phyloP scores from a whole-genome alignment of 2,888 invertebrate genomes.

The Pediacus dermestoides region DNA sequence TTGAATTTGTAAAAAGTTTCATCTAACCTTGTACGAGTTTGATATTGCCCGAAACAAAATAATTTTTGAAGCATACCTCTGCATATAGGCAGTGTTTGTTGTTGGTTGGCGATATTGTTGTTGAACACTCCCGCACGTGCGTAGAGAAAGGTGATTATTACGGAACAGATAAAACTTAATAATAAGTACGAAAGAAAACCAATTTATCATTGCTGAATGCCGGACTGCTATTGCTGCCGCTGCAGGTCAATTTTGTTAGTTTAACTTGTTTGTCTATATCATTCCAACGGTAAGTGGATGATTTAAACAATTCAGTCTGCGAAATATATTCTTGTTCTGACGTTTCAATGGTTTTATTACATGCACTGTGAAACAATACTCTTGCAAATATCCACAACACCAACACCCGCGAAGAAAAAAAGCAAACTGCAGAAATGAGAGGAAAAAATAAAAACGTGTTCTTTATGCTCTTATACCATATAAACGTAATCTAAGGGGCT shows the following conservation, averaged over 20 bases:
- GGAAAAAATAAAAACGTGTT: too few species aligned
- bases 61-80: too few species aligned
- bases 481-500: too few species aligned
- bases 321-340: too few species aligned
- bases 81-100: too few species aligned
- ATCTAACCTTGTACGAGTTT: not conserved
- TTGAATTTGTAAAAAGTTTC: not conserved
- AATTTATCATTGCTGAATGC: constrained; percentile 5
- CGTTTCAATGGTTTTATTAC: too few species aligned
- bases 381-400: too few species aligned
- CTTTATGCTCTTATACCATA: too few species aligned
- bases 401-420: too few species aligned
- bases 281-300: constrained; percentile 23
- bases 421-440: too few species aligned
- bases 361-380: too few species aligned
- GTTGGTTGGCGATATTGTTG: not conserved
- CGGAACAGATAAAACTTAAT: constrained; percentile 23
- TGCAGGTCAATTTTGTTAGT: constrained; percentile 16
- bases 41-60: constrained; percentile 3
- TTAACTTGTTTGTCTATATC: constrained; percentile 23
- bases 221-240: constrained; percentile 3
- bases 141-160: constrained; percentile 27
- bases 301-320: too few species aligned
- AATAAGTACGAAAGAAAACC: constrained; percentile 23
- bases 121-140: constrained; percentile 24